Evolutionary conservation across 2,888 invertebrate species (phyloP).

Genomic region (Onthophagus sagittarius): DNA sequence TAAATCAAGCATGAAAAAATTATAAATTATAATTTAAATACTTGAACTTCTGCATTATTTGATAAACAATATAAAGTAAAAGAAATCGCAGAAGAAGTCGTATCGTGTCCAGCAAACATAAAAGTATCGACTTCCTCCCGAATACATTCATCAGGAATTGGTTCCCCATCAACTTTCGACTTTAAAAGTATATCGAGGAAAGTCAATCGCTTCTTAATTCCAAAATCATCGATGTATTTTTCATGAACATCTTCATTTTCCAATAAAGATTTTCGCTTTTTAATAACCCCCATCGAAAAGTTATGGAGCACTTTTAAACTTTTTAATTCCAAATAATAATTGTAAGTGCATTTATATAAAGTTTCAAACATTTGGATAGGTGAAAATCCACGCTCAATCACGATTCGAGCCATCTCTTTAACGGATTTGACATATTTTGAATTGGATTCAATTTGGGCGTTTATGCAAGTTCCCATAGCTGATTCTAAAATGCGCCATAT

Average conservation of each 20-base stretch:
- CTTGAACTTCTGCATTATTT: conserved; percentile 30
- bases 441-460: neutral
- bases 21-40: neutral
- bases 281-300: conserved; percentile 18
- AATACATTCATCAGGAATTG: conserved; percentile 61
- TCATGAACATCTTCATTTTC: neutral
- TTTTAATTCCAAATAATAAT: neutral
- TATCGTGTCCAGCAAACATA: conserved; percentile 33
- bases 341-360: conserved; percentile 1
- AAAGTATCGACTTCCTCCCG: conserved; percentile 30
- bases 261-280: conserved; percentile 24
- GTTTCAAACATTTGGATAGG: conserved; percentile 1
- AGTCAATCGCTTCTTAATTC: conserved; percentile 25
- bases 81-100: conserved; percentile 29
- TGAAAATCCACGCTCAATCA: conserved; percentile 1
- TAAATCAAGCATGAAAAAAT: neutral
- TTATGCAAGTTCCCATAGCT: conserved; percentile 4
- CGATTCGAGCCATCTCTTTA: conserved; percentile 8
- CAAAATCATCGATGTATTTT: conserved; percentile 40
- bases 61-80: conserved; percentile 29
- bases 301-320: neutral
- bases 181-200: conserved; percentile 29
- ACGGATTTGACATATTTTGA: neutral
- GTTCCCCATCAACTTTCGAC: conserved; percentile 39
- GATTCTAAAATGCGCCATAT: neutral